Percentiles rank a stretch among this genome's conserved stretches.
Conservation (phyloP, 2,113 vertebrate species). For the Anolis sagrei region DNA sequence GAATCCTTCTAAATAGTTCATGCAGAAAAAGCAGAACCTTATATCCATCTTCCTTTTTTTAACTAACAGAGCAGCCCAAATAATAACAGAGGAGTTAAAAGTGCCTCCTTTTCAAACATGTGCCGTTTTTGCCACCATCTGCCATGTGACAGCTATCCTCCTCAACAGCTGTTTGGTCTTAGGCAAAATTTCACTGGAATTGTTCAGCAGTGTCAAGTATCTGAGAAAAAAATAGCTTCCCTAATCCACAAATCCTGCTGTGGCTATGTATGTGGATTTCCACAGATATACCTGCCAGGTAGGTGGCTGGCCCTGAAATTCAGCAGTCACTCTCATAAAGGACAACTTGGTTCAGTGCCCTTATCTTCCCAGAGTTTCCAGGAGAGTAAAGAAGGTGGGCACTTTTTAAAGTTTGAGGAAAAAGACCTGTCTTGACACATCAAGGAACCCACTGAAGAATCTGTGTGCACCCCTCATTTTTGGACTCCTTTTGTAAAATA, state of each 20-base stretch:
- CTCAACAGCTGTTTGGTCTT: constrained; percentile 52
- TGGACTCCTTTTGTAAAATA: too few species aligned
- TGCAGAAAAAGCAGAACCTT: constrained; percentile 7
- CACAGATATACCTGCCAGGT: too few species aligned
- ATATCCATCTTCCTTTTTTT: constrained; percentile 15
- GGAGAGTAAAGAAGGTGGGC: too few species aligned
- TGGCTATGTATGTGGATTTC: neutral
- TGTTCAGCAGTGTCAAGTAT: neutral
- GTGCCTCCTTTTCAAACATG: constrained; percentile 17
- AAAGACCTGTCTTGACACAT: too few species aligned
- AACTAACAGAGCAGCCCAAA: constrained; percentile 17
- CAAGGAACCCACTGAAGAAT: too few species aligned
- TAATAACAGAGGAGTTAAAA: constrained; percentile 15
- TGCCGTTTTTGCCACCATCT: constrained; percentile 49
- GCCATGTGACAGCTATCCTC: constrained; percentile 32
- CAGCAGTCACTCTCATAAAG: neutral
- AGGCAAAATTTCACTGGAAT: neutral
- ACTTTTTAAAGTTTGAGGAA: too few species aligned
- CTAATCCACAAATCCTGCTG: neutral
- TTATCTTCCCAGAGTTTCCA: neutral
- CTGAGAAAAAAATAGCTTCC: constrained; percentile 18
- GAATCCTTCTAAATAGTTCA: constrained; percentile 18
- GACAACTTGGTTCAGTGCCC: neutral
- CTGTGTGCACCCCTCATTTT: too few species aligned
- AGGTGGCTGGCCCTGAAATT: neutral